Evolutionary conservation across 2,113 vertebrate species (phyloP), one percentile per base, ranked within the genome.

Genomic region (Lichenostomus cassidix): DNA sequence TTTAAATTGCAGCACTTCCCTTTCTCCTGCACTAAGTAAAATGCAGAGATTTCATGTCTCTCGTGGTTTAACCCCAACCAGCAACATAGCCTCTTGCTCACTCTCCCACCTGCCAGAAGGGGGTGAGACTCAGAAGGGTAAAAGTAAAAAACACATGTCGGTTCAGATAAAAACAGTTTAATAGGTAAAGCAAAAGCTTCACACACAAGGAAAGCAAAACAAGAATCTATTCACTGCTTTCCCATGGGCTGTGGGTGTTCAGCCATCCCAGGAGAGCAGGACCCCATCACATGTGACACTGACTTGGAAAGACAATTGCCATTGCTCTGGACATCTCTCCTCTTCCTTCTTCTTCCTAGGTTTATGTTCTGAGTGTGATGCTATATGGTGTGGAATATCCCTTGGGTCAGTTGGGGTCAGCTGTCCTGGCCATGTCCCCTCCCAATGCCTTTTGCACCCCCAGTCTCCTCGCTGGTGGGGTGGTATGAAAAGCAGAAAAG

Each of bases 201-300:
- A 44, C 33, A 52, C 25, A 20, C 18, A 33, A 42, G 7, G 31
- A 33, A 56, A 49, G 42, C 18, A 59, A 41, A 58, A 3, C 17
- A 58, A 9, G 35, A 27, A 58, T 50, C 22, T 0, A 28, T 35
- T 39, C 15, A 5, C 39, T 73, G 59, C 27, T 5, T 58, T 65
- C 15, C 9, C 6, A 7, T 11, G 37, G 42, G 8, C 24, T 9
- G 28, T 46, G 44, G 18, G 6, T 15, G 33, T 53, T 46, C 15
- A 29, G 39, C 24, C 23, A 18, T 33, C 5, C 37, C 18, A 13
- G 15, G 31, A 28, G 12, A 28, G 10, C 42, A 50, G 15, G 17
- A 7, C 19, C 37, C 27, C 5, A 5, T 59, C 47, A 12, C 5
- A 0, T 17, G 7, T n/a, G 29, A 29, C 0, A 0, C 5, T 44